Evolutionary conservation across 2,888 invertebrate genomes (phyloP).

Genomic region (Troides oblongomaculatus): DNA sequence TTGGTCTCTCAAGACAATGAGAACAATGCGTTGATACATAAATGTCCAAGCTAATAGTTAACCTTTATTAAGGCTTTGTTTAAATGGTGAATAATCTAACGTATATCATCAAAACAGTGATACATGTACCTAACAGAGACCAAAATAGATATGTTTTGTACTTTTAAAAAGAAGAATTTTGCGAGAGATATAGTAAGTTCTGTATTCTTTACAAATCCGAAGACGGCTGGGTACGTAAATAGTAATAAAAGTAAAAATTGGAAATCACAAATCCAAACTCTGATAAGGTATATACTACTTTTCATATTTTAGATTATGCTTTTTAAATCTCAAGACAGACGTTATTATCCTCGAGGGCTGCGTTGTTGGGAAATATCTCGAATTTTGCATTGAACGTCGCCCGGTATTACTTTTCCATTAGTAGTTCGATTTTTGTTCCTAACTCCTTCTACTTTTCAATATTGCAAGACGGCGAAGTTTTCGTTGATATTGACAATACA

Average conservation of each 20-base stretch:
- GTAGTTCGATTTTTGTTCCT: constrained; percentile 47
- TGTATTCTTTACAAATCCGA: constrained; percentile 8
- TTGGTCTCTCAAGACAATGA: too few species aligned
- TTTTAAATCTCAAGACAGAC: constrained; percentile 31
- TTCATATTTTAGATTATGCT: constrained; percentile 29
- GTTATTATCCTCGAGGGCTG: constrained; percentile 31
- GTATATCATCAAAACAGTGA: neutral
- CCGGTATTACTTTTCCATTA: constrained; percentile 55
- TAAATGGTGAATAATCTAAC: too few species aligned
- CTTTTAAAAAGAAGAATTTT: neutral
- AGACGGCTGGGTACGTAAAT: constrained; percentile 20
- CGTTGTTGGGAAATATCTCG: constrained; percentile 39
- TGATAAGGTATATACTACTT: constrained; percentile 23
- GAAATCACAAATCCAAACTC: constrained; percentile 26
- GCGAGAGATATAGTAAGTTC: neutral
- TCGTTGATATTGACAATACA: constrained; percentile 6
- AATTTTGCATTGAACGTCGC: constrained; percentile 42
- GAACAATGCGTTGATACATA: too few species aligned
- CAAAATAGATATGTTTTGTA: neutral
- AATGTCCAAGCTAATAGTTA: too few species aligned
- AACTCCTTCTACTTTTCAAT: constrained; percentile 38
- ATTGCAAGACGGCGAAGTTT: constrained; percentile 31
- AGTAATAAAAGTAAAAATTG: constrained; percentile 28
- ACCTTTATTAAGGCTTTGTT: too few species aligned
- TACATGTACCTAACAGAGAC: neutral